phyloP scores from a whole-genome alignment of 2,888 invertebrate genomes.

The Nasonia oneida region DNA sequence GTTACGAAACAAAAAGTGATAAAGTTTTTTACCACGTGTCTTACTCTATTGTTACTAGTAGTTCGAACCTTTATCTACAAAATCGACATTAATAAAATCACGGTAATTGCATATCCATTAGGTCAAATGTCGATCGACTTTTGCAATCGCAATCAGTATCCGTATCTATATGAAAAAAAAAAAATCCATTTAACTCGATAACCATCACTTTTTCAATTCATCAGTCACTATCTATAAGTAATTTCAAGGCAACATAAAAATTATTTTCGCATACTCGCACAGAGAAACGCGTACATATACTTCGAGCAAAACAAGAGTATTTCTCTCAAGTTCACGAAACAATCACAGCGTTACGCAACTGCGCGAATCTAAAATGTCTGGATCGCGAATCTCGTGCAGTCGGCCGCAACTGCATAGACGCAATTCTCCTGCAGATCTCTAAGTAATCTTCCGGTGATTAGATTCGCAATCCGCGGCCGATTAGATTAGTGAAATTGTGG shows the following conservation, averaged over 20 bases:
- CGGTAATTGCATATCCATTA: not conserved
- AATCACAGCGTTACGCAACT: not conserved
- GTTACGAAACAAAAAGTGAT: too few relatives aligned
- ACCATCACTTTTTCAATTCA: not conserved
- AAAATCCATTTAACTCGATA: not conserved
- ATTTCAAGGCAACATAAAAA: not conserved
- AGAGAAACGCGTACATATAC: not conserved
- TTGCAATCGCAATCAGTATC: not conserved
- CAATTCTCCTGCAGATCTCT: conserved; percentile 15
- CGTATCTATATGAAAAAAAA: not conserved
- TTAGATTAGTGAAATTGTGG: conserved; percentile 34
- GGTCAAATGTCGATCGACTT: not conserved
- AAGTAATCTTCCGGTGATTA: conserved; percentile 48
- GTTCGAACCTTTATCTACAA: not conserved
- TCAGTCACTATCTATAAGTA: not conserved
- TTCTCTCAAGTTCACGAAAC: not conserved
- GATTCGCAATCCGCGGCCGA: conserved; percentile 37
- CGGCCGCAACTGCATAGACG: not conserved
- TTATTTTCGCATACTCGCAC: not conserved
- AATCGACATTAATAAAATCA: not conserved
- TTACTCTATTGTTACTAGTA: not conserved
- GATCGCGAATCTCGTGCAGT: not conserved
- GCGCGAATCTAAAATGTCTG: not conserved
- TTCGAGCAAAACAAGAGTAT: not conserved
- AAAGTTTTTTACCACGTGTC: too few relatives aligned